Conservation (phyloP, 1,140 invertebrate species). For the Drusus annulatus region DNA sequence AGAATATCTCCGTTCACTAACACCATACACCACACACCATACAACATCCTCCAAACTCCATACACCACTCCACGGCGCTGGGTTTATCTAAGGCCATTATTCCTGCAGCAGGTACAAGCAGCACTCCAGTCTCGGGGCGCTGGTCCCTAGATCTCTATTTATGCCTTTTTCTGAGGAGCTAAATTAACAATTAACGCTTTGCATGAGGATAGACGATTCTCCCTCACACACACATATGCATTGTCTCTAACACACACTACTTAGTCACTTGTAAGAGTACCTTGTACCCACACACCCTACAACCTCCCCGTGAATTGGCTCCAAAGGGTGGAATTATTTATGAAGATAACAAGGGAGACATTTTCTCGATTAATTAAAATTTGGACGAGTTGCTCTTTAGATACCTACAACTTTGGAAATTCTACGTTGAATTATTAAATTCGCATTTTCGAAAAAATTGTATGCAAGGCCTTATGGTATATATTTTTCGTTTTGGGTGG, state of each 20-base stretch:
- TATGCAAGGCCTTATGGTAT: too few relatives aligned
- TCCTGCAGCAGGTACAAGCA: background rate
- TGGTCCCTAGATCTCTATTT: slow-evolving; percentile 32
- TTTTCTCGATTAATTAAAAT: slow-evolving; percentile 22
- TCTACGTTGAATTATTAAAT: too few relatives aligned
- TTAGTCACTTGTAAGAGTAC: too few relatives aligned
- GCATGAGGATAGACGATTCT: slow-evolving; percentile 8
- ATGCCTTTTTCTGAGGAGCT: slow-evolving; percentile 43
- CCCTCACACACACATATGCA: background rate
- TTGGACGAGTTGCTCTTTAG: background rate
- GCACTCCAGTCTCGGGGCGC: background rate
- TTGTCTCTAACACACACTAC: too few relatives aligned
- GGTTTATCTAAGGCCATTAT: slow-evolving; percentile 26
- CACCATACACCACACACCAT: slow-evolving; percentile 11
- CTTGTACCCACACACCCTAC: background rate
- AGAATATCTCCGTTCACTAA: slow-evolving; percentile 1
- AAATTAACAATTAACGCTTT: slow-evolving; percentile 42
- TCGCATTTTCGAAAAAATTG: too few relatives aligned
- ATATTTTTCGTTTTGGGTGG: too few relatives aligned
- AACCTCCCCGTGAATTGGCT: background rate
- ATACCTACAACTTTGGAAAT: background rate
- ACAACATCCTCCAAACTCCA: background rate
- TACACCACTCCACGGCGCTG: background rate
- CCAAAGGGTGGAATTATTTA: slow-evolving; percentile 13
- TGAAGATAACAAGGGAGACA: background rate